Evolutionary conservation across 2,113 vertebrate genomes (phyloP).

Genomic region (Chloroceryle aenea): DNA sequence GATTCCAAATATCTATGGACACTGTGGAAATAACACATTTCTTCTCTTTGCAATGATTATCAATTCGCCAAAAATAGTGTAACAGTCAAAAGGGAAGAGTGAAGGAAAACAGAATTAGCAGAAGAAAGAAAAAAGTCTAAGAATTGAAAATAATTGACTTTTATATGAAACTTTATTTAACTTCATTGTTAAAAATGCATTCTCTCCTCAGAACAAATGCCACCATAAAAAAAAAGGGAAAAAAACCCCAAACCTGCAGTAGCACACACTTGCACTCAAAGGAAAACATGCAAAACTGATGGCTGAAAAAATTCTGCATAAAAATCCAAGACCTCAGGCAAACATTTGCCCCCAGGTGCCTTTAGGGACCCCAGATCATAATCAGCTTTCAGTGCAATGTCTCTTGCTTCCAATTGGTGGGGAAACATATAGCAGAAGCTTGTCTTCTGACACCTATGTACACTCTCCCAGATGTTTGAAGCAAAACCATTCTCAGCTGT

Average conservation of each 20-base stretch:
- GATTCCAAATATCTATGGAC: conserved; percentile 47
- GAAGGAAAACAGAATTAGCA: conserved; percentile 60
- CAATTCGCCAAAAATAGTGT: conserved; percentile 68
- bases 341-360: conserved; percentile 53
- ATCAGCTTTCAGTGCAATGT: conserved; percentile 75
- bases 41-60: conserved; percentile 75
- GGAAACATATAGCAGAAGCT: conserved; percentile 67
- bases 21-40: conserved; percentile 35
- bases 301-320: conserved; percentile 76
- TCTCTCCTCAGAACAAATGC: conserved; percentile 75
- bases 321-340: conserved; percentile 62
- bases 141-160: conserved; percentile 77
- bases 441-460: conserved; percentile 47
- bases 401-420: conserved; percentile 67
- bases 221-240: conserved; percentile 35
- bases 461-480: conserved; percentile 55
- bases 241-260: conserved; percentile 37
- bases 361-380: conserved; percentile 52
- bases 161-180: conserved; percentile 77
- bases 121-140: conserved; percentile 74
- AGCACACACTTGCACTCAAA: conserved; percentile 79
- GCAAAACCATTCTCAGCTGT: conserved; percentile 57
- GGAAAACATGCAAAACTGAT: conserved; percentile 77
- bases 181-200: conserved; percentile 75
- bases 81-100: conserved; percentile 71